Base-by-base conservation (phyloP, 2,797 vertebrate species). In the Dallia pectoralis region DNA sequence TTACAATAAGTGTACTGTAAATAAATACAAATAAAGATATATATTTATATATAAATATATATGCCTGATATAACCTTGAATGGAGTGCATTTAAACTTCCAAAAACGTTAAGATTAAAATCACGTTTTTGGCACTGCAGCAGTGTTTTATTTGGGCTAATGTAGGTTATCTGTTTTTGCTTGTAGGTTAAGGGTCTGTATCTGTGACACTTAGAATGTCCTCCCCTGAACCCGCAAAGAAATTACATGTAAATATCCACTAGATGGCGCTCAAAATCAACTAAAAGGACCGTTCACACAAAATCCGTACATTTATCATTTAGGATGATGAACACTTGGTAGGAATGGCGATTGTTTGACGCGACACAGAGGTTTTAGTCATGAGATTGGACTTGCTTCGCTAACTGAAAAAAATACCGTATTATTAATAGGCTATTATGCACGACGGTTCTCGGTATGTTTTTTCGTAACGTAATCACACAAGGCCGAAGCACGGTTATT, bases 191-290 rank as follows among this genome's bases (percentile, higher is more conserved):
- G 14, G 14, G n/a, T 85, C 15, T 11, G 7, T 56, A 2, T 56
- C n/a, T 56, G 51, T 87, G 87, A 88, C 27, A 32, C 33, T 19
- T 87, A 83, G 86, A 82, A 83, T 92, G 91, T 91, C 91, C 91
- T 92, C 91, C 86, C 82, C 59, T 92, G 90, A 92, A 92, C 91
- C 89, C 88, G 85, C 73, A 75, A 77, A 72, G 61, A 25, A 81
- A 82, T 80, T 84, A 82, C 7, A 77, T 86, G 61, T 44, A 74
- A 44, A 79, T 82, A 81, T 71, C 91, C 91, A 87, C 89, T 87
- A 92, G 91, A 77, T 88, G 91, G 91, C 89, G 89, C 86, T 83
- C 88, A 83, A 80, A 81, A 77, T 71, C 87, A 85, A 71, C 62
- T 2, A 70, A 14, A 74, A 74, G 81, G 61, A 79, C 30, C 36